phyloP scores from a whole-genome alignment of 2,797 vertebrate species.

The Onychomys torridus region DNA sequence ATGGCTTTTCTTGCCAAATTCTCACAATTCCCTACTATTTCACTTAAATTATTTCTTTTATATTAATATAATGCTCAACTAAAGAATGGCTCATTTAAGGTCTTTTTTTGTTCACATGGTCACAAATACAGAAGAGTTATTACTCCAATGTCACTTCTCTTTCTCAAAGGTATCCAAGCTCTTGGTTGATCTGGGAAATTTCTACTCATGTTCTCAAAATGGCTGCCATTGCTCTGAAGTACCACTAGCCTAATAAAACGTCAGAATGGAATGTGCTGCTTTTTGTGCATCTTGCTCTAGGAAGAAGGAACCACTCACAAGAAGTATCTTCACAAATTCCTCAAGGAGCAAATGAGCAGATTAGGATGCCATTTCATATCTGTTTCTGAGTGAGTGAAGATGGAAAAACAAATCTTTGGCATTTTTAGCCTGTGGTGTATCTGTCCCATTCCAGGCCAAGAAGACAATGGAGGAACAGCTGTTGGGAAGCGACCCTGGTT shows the following conservation, averaged over 20 bases:
- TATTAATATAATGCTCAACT: background rate
- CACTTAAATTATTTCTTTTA: background rate
- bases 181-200: background rate
- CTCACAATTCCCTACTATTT: background rate
- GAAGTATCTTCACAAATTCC: background rate
- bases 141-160: background rate
- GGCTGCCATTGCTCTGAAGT: background rate
- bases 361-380: background rate
- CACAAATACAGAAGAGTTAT: background rate
- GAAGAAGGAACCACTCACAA: background rate
- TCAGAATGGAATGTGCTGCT: background rate
- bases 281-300: background rate
- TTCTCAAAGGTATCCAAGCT: background rate
- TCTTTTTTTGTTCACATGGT: constrained; percentile 23
- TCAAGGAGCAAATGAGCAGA: background rate
- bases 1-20: constrained; percentile 15
- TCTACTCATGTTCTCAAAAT: background rate
- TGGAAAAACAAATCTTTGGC: background rate
- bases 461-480: background rate
- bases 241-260: background rate
- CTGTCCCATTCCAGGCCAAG: background rate
- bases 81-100: background rate
- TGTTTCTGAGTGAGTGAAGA: background rate
- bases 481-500: background rate
- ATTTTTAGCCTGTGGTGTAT: background rate